Evolutionary conservation across 2,797 vertebrate genomes (phyloP), one percentile per base, ranked within the genome.

Genomic region (Apogon talboti): DNA sequence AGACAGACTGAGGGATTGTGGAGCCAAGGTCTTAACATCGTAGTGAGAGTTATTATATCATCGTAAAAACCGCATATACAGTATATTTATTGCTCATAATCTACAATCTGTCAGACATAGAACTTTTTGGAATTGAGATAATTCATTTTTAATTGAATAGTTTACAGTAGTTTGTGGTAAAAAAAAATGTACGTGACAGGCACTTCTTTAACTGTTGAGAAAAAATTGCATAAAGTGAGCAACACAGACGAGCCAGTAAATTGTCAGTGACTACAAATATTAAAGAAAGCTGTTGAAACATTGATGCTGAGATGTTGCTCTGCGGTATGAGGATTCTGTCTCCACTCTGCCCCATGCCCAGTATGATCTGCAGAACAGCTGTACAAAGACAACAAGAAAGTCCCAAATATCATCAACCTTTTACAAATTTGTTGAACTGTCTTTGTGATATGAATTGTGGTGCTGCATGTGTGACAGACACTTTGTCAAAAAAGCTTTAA

Each of bases 401-500:
- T 18, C 3, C 2, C 14, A n/a, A 6, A 46, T 16, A 2, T 49
- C 30, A n/a, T 45, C 8, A 24, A 46, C 7, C 49, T 28, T 57
- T 41, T 16, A 50, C 12, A 37, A 28, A 35, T 15, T 16, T 19
- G 30, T 56, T 74, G 12, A 69, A 44, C 33, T 15, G 47, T 44
- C 38, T 24, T 28, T 54, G 16, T 18, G 8, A 4, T 55, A 28
- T 38, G 41, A 66, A 45, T 71, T 61, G 11, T 52, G 38, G 33
- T 51, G 3, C 66, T 57, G 19, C 2, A 62, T 16, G n/a, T 41
- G 56, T 14, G 57, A 51, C 15, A 60, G 52, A 21, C 3, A 21
- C 19, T 21, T 30, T 74, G 4, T 71, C 43, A 60, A 41, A 70
- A 38, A 5, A 69, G 52, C 56, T 41, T 15, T 54, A 13, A 69